These are phyloP conservation scores for Zaprionus kolodkinae DNA, from an alignment of 1,140 invertebrate genomes.

Conservation along the genomic window DNA sequence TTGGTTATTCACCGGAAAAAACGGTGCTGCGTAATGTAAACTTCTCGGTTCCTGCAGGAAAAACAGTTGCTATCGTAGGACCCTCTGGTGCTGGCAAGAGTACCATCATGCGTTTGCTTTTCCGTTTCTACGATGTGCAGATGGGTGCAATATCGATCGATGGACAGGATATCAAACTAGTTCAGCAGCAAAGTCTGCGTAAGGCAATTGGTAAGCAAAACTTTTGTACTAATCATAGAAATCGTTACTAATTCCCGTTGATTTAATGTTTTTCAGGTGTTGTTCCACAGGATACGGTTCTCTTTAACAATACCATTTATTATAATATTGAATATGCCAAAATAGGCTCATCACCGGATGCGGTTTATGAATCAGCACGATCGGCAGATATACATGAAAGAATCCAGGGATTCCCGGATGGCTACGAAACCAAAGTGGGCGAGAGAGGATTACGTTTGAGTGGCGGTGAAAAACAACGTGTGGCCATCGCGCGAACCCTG, in stretches of 20 bases:
- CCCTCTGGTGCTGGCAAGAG: slow-evolving; percentile 94
- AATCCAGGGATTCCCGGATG: slow-evolving; percentile 95
- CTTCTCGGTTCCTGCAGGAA: slow-evolving; percentile 94
- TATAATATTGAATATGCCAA: slow-evolving; percentile 98
- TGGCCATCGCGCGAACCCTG: slow-evolving; percentile 95
- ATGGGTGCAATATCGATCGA: slow-evolving; percentile 94
- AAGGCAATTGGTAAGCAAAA: slow-evolving; percentile 85
- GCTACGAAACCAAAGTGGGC: slow-evolving; percentile 93
- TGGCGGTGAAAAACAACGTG: slow-evolving; percentile 97
- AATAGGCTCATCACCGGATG: slow-evolving; percentile 90
- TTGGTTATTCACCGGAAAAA: slow-evolving; percentile 93
- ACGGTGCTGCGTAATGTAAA: slow-evolving; percentile 93
- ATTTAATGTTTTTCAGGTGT: slow-evolving; percentile 87
- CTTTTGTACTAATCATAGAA: not conserved
- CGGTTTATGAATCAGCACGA: slow-evolving; percentile 94
- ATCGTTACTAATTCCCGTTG: slow-evolving; percentile 73
- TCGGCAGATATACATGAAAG: slow-evolving; percentile 97
- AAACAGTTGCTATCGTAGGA: slow-evolving; percentile 95
- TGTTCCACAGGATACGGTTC: slow-evolving; percentile 98
- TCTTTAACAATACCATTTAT: slow-evolving; percentile 97
- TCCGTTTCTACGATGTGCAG: slow-evolving; percentile 97
- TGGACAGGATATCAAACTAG: slow-evolving; percentile 88
- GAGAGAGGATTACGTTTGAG: slow-evolving; percentile 92
- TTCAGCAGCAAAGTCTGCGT: slow-evolving; percentile 89
- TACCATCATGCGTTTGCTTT: slow-evolving; percentile 96